Conservation (phyloP, 2,888 invertebrate genomes). For the Bombylius discolor region DNA sequence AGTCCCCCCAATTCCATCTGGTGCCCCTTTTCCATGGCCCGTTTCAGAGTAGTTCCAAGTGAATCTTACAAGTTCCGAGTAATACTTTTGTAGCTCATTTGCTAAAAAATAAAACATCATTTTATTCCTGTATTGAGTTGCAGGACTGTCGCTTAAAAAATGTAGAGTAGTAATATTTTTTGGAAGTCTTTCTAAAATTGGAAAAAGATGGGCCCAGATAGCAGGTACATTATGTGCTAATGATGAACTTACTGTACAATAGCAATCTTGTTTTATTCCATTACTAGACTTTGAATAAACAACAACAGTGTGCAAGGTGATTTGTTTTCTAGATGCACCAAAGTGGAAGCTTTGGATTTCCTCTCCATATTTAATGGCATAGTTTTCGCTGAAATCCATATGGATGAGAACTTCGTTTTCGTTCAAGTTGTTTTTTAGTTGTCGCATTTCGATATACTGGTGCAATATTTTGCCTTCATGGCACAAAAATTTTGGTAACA, state of each 20-base stretch:
- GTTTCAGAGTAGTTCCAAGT: neutral
- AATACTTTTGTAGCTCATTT: neutral
- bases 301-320: neutral
- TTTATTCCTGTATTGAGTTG: neutral
- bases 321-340: slow-evolving; percentile 1
- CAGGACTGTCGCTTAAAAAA: slow-evolving; percentile 1
- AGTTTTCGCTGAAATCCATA: slow-evolving; percentile 1
- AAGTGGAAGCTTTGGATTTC: neutral
- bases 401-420: neutral
- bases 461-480: neutral
- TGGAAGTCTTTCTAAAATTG: neutral
- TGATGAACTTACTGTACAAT: neutral
- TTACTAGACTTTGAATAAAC: neutral
- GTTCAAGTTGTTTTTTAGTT: neutral
- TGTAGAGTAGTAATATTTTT: neutral
- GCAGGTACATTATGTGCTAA: neutral
- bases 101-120: neutral
- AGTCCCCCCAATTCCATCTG: neutral
- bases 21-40: neutral
- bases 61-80: neutral
- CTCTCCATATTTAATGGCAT: neutral
- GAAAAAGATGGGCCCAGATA: slow-evolving; percentile 1
- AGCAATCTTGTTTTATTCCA: no score
- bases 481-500: neutral
- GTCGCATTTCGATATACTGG: neutral